A percentile compares a stretch with the other conserved stretches of the same genome.
These are phyloP conservation scores for Sipha maydis DNA, from an alignment of 2,888 invertebrate species.

Conservation along the genomic window DNA sequence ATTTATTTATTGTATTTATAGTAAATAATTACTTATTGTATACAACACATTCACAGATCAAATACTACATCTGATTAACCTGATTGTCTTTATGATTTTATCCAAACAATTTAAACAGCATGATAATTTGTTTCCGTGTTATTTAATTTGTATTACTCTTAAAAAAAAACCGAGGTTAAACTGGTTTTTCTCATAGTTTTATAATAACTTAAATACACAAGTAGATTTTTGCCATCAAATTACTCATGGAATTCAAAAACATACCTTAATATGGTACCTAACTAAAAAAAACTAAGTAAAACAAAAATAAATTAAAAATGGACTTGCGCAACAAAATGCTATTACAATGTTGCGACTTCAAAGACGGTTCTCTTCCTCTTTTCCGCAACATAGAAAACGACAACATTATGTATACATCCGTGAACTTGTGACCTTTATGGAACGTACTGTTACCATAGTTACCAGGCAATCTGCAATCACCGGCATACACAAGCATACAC, in stretches of 20 bases:
- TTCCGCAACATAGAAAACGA: slow-evolving; percentile 25
- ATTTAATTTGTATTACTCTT: neutral
- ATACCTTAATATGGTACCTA: neutral
- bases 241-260: slow-evolving; percentile 10
- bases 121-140: neutral
- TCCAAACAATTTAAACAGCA: neutral
- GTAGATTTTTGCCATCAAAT: neutral
- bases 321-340: slow-evolving; percentile 22
- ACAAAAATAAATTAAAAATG: slow-evolving; percentile 22
- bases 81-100: no score
- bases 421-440: slow-evolving; percentile 62
- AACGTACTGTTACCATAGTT: slow-evolving; percentile 59
- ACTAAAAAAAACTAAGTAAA: slow-evolving; percentile 4
- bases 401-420: slow-evolving; percentile 60
- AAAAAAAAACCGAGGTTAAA: neutral
- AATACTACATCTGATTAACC: neutral
- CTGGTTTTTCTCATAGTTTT: neutral
- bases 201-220: neutral
- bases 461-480: slow-evolving; percentile 59
- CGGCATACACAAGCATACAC: neutral
- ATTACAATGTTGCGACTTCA: slow-evolving; percentile 53
- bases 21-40: no score
- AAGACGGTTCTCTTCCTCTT: slow-evolving; percentile 46
- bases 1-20: no score
- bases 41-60: neutral